Percentiles rank a stretch among this genome's conserved stretches.
These are phyloP conservation scores for Crotalus adamanteus DNA, from an alignment of 2,797 vertebrate genomes.

Conservation along the genomic window DNA sequence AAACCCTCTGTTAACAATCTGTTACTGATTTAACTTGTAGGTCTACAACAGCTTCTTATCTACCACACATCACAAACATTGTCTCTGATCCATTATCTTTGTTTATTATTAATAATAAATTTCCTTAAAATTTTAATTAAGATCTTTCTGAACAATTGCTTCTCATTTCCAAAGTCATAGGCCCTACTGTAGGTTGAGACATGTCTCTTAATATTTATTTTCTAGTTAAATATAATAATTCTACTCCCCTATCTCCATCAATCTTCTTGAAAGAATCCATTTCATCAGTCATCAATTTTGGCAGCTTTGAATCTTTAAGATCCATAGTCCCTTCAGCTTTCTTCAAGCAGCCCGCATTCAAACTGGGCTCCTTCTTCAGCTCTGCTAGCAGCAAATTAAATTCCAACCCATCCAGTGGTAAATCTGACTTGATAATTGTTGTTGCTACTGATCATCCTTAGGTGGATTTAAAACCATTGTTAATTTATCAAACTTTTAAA, in stretches of 20 bases:
- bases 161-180: background rate
- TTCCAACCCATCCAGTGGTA: background rate
- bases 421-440: too few species aligned
- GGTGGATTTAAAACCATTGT: too few species aligned
- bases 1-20: background rate
- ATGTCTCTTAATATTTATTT: background rate
- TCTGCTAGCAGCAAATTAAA: background rate
- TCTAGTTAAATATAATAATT: background rate
- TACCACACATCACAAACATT: background rate
- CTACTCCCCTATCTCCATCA: background rate
- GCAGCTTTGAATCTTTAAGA: background rate
- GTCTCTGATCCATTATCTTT: background rate
- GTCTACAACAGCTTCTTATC: background rate
- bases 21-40: background rate
- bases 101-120: background rate
- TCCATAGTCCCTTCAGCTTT: background rate
- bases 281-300: background rate
- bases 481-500: too few species aligned
- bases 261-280: background rate
- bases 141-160: background rate
- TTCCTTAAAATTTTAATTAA: background rate
- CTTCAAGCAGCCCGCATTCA: background rate
- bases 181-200: background rate
- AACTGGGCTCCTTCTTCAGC: background rate
- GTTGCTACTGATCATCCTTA: too few species aligned